Evolutionary conservation across 2,113 vertebrate genomes (phyloP).

Genomic region (Saccopteryx bilineata): DNA sequence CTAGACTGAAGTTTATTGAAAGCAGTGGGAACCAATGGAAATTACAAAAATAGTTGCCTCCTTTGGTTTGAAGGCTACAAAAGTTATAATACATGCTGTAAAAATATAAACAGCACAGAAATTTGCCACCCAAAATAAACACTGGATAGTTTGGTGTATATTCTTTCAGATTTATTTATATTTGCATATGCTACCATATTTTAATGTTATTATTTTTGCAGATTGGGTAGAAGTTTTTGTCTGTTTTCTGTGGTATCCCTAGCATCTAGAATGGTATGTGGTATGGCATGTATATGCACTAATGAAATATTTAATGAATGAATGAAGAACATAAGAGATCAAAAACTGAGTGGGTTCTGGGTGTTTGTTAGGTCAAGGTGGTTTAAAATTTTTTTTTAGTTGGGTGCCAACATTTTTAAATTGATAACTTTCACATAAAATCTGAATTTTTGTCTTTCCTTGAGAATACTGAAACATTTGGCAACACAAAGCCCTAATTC

Average conservation of each 20-base stretch:
- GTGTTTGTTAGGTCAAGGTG: not conserved
- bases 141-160: not conserved
- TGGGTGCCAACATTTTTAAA: slow-evolving; percentile 39
- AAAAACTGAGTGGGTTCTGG: not conserved
- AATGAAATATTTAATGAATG: not conserved
- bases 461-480: not conserved
- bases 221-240: not conserved
- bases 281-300: not conserved
- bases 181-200: not conserved
- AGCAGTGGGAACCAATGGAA: not conserved
- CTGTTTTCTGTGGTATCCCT: not conserved
- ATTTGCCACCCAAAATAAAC: not conserved
- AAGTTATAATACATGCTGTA: not conserved
- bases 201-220: not conserved
- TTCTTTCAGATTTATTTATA: not conserved
- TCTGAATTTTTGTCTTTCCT: not conserved
- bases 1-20: not conserved
- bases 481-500: not conserved
- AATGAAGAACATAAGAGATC: slow-evolving; percentile 24
- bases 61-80: not conserved
- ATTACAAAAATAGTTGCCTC: slow-evolving; percentile 41
- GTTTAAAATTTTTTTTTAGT: not conserved
- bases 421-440: not conserved
- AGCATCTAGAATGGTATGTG: not conserved
- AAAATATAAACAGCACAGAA: slow-evolving; percentile 13